Percentiles rank a stretch among this genome's conserved stretches.
Conservation (phyloP, 2,888 invertebrate species). For the Athripsodes cinereus region DNA sequence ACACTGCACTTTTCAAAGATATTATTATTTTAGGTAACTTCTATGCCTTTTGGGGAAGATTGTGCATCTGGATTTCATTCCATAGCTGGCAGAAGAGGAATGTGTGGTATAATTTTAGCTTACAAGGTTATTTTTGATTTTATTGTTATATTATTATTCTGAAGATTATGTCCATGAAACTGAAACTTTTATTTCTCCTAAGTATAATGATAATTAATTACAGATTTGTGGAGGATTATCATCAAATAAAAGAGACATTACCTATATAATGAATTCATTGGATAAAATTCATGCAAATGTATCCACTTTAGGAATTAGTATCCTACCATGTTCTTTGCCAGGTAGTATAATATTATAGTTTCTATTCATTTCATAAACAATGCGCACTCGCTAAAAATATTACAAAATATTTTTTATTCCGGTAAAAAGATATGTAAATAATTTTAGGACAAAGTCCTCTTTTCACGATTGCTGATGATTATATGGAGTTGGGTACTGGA, state of each 20-base stretch:
- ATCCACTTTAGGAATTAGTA: slow-evolving; percentile 65
- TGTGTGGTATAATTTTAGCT: slow-evolving; percentile 58
- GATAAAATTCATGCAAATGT: slow-evolving; percentile 45
- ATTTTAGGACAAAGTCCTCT: slow-evolving; percentile 51
- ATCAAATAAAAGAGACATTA: slow-evolving; percentile 50
- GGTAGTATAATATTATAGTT: too few relatives aligned
- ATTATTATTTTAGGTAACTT: slow-evolving; percentile 43
- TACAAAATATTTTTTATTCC: too few relatives aligned
- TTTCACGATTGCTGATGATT: slow-evolving; percentile 55
- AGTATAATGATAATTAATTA: slow-evolving; percentile 13
- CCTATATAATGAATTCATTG: slow-evolving; percentile 50
- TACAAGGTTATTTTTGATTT: slow-evolving; percentile 40
- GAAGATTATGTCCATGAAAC: too few relatives aligned
- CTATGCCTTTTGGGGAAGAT: slow-evolving; percentile 64
- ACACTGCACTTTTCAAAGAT: too few relatives aligned
- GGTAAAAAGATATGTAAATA: too few relatives aligned
- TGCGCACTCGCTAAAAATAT: too few relatives aligned
- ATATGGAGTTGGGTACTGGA: slow-evolving; percentile 60
- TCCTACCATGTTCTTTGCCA: slow-evolving; percentile 63
- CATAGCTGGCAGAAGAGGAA: slow-evolving; percentile 57
- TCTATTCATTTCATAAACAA: too few relatives aligned
- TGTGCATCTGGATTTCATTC: slow-evolving; percentile 48
- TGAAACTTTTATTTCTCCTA: too few relatives aligned
- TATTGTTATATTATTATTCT: too few relatives aligned
- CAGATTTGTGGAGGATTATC: slow-evolving; percentile 72